These are phyloP conservation scores for Phocides pigmalion DNA, from an alignment of 1,140 invertebrate species.

Conservation along the genomic window DNA sequence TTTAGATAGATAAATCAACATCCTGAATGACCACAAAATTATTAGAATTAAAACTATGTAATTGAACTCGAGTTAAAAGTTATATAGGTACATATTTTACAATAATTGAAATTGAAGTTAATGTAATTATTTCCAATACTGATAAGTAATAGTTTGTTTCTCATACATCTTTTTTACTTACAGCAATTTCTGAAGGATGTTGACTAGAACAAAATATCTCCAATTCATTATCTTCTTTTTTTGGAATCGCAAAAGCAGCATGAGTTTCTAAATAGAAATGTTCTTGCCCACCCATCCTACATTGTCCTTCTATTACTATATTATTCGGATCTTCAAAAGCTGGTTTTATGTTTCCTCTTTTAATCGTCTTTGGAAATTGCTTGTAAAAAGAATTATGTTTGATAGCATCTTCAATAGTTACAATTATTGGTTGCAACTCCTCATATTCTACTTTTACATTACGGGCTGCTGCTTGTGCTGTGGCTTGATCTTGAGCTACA, in stretches of 20 bases:
- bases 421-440: conserved; percentile 89
- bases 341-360: conserved; percentile 87
- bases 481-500: conserved; percentile 89
- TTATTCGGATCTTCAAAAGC: conserved; percentile 88
- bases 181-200: conserved; percentile 90
- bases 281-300: conserved; percentile 96
- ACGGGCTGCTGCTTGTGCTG: conserved; percentile 90
- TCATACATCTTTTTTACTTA: conserved; percentile 40
- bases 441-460: conserved; percentile 92
- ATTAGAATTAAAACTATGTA: no score
- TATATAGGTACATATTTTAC: no score
- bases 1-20: no score
- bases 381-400: conserved; percentile 89
- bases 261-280: conserved; percentile 97
- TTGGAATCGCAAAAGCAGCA: conserved; percentile 88
- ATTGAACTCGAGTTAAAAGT: no score
- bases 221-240: conserved; percentile 92
- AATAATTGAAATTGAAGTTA: no score
- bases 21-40: no score
- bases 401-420: conserved; percentile 95
- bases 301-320: conserved; percentile 90
- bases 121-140: no score
- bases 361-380: conserved; percentile 84
- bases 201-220: conserved; percentile 95
- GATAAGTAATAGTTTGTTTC: no score